These are phyloP conservation scores for Oryctes rhinoceros DNA, from an alignment of 1,140 invertebrate species.

Conservation along the genomic window DNA sequence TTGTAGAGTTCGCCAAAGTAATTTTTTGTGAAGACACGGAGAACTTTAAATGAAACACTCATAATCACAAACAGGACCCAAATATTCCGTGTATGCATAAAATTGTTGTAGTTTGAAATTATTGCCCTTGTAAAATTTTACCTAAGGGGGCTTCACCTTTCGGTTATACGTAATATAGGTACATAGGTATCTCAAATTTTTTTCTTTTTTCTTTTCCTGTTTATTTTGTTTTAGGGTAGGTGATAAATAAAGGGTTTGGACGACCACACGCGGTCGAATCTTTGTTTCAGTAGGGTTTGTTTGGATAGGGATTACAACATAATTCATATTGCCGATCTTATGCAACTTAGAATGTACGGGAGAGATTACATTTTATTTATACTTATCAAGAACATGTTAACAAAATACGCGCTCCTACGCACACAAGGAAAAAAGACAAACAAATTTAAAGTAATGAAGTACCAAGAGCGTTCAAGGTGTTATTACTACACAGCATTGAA, in stretches of 20 bases:
- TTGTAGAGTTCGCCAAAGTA: too few species aligned
- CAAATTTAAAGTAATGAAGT: too few species aligned
- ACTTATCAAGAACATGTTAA: background rate
- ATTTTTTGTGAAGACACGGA: background rate
- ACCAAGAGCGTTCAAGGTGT: background rate
- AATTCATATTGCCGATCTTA: too few species aligned
- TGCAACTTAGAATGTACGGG: too few species aligned
- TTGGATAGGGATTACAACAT: background rate
- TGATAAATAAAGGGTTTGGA: conserved; percentile 13
- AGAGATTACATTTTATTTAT: too few species aligned
- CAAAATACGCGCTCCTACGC: background rate
- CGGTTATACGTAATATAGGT: background rate
- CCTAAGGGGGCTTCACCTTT: conserved; percentile 1
- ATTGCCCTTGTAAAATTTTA: conserved; percentile 19
- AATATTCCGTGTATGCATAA: conserved; percentile 14
- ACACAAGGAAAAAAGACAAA: background rate
- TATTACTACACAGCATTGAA: background rate
- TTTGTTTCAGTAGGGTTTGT: background rate
- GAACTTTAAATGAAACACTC: background rate
- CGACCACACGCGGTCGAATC: background rate
- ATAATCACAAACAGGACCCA: background rate
- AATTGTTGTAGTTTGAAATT: conserved; percentile 15
- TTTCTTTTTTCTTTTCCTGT: background rate
- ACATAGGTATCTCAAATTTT: background rate
- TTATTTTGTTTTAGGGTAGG: conserved; percentile 1